Evolutionary conservation across 1,140 invertebrate species (phyloP).

Genomic region (Drosophila sturtevanti): DNA sequence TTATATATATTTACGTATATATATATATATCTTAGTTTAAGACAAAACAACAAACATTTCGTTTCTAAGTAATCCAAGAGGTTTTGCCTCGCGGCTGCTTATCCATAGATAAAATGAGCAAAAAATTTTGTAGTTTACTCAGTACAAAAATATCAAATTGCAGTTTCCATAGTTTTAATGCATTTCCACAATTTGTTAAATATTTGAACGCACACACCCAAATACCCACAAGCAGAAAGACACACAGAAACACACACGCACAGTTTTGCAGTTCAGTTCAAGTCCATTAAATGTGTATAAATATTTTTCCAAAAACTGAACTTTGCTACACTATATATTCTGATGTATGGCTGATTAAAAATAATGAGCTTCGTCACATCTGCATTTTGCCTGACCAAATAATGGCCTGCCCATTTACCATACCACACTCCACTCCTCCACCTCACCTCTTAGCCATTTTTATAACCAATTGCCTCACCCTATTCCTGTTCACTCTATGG

Average conservation of each 20-base stretch:
- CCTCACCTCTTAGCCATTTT: not conserved
- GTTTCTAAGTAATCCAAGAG: slow-evolving; percentile 35
- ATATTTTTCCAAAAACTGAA: slow-evolving; percentile 51
- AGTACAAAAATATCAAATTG: slow-evolving; percentile 42
- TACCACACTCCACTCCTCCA: not conserved
- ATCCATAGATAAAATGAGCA: slow-evolving; percentile 14
- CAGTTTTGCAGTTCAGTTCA: not conserved
- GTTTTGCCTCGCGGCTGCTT: not conserved
- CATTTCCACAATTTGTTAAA: slow-evolving; percentile 21
- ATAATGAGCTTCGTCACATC: slow-evolving; percentile 59
- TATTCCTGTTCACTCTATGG: slow-evolving; percentile 46
- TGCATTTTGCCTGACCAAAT: slow-evolving; percentile 48
- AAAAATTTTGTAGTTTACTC: slow-evolving; percentile 31
- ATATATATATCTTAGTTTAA: slow-evolving; percentile 53
- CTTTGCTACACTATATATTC: slow-evolving; percentile 68
- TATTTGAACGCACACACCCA: too few relatives aligned
- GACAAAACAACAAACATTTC: slow-evolving; percentile 32
- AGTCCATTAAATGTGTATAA: slow-evolving; percentile 68
- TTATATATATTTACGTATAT: not conserved
- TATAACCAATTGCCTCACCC: not conserved
- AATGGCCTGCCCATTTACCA: too few relatives aligned
- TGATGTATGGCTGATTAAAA: slow-evolving; percentile 74
- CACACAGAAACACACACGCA: not conserved
- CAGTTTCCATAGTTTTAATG: slow-evolving; percentile 37
- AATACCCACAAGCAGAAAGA: not conserved